phyloP scores from a whole-genome alignment of 2,113 vertebrate genomes.

The Pimephales promelas region DNA sequence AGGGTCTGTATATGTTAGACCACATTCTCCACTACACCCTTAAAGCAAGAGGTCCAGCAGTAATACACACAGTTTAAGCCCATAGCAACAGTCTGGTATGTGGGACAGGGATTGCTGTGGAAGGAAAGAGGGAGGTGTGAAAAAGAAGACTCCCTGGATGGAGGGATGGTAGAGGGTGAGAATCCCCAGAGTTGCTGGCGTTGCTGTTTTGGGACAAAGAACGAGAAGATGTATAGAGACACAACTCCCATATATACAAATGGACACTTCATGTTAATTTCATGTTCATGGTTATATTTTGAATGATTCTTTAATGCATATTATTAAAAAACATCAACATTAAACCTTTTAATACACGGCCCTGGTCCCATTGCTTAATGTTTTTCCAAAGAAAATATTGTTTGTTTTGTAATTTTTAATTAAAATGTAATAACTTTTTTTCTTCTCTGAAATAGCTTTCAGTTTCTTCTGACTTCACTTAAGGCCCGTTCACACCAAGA shows the following conservation, averaged over 20 bases:
- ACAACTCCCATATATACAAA: not conserved
- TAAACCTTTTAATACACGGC: too few species aligned
- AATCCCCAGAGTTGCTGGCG: conserved; percentile 12
- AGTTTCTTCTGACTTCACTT: too few species aligned
- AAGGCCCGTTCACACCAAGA: too few species aligned
- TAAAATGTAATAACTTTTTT: too few species aligned
- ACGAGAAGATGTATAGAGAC: not conserved
- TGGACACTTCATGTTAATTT: not conserved
- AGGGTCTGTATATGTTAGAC: not conserved
- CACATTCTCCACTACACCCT: not conserved
- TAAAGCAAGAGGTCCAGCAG: not conserved
- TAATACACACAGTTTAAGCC: conserved; percentile 1
- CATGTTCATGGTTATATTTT: not conserved
- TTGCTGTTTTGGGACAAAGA: not conserved
- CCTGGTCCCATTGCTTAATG: too few species aligned
- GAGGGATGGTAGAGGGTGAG: not conserved
- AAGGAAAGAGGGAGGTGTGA: not conserved
- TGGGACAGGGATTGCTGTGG: not conserved
- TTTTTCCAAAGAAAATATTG: too few species aligned
- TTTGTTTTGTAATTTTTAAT: too few species aligned
- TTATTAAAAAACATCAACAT: not conserved
- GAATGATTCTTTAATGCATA: not conserved
- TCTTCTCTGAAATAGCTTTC: too few species aligned
- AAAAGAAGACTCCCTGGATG: not conserved
- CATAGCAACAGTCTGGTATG: conserved; percentile 25